Conservation (phyloP, 1,140 invertebrate species). For the Ceratina calcarata region DNA sequence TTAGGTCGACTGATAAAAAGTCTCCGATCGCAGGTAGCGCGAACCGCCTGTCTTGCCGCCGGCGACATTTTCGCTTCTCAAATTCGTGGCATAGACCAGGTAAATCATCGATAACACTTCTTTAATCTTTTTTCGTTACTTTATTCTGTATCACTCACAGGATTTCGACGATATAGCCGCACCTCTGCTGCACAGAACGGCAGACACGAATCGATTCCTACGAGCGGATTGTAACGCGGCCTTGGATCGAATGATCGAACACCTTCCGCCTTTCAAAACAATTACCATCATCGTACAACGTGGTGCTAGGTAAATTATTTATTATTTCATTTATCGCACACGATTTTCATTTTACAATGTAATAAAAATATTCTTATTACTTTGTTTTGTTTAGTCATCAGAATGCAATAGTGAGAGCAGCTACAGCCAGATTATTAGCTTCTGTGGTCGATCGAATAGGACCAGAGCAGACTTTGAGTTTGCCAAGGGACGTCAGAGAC, state of each 20-base stretch:
- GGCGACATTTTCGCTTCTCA: conserved; percentile 88
- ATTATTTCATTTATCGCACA: conserved; percentile 44
- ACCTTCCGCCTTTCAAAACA: conserved; percentile 83
- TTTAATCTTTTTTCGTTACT: too few species aligned
- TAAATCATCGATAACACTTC: conserved; percentile 60
- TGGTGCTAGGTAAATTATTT: conserved; percentile 82
- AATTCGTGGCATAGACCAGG: conserved; percentile 88
- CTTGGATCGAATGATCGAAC: conserved; percentile 89
- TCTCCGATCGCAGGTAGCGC: conserved; percentile 93
- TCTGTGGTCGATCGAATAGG: conserved; percentile 87
- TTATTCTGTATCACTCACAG: conserved; percentile 68
- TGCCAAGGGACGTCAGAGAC: conserved; percentile 89
- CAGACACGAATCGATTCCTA: conserved; percentile 96
- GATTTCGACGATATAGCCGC: conserved; percentile 93
- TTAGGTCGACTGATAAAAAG: conserved; percentile 91
- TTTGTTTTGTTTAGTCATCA: conserved; percentile 86
- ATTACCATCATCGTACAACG: conserved; percentile 83
- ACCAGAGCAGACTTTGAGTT: conserved; percentile 85
- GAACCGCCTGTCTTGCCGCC: conserved; percentile 90
- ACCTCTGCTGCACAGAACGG: conserved; percentile 91
- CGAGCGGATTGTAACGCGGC: conserved; percentile 92
- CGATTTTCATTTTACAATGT: background rate
- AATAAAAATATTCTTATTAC: background rate
- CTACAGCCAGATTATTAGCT: conserved; percentile 89
- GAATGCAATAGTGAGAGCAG: conserved; percentile 90